Evolutionary conservation across 2,113 vertebrate species (phyloP).

Genomic region (Clarias gariepinus): DNA sequence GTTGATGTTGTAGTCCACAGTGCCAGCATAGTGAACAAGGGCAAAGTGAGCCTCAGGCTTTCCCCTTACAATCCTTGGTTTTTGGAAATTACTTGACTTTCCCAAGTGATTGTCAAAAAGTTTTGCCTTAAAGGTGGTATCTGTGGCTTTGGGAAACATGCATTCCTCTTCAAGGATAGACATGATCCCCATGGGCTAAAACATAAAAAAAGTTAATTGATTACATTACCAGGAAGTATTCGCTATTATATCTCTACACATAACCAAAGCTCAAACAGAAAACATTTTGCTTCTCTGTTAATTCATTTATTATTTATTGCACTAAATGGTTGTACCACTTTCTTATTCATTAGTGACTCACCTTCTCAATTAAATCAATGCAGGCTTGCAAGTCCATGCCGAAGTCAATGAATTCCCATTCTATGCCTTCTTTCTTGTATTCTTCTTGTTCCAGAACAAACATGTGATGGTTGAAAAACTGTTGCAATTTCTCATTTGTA

Average conservation of each 20-base stretch:
- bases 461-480: conserved; percentile 78
- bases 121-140: conserved; percentile 62
- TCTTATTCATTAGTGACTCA: conserved; percentile 28
- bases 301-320: not conserved
- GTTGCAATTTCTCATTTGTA: conserved; percentile 75
- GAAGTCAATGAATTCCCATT: conserved; percentile 73
- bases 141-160: conserved; percentile 63
- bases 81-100: conserved; percentile 70
- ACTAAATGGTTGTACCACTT: not conserved
- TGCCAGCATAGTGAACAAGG: conserved; percentile 73
- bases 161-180: conserved; percentile 66
- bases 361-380: conserved; percentile 77
- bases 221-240: not conserved
- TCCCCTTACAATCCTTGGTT: conserved; percentile 68
- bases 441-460: conserved; percentile 77
- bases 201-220: conserved; percentile 2
- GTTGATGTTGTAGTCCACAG: conserved; percentile 77
- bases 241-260: not conserved
- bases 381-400: conserved; percentile 75
- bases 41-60: conserved; percentile 74
- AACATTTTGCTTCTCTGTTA: not conserved
- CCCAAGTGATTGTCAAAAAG: conserved; percentile 65
- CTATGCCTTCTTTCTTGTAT: conserved; percentile 80
- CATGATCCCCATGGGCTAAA: conserved; percentile 66
- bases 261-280: not conserved